Evolutionary conservation across 2,797 vertebrate genomes (phyloP).

Genomic region (Sebastes kiyomatsui): DNA sequence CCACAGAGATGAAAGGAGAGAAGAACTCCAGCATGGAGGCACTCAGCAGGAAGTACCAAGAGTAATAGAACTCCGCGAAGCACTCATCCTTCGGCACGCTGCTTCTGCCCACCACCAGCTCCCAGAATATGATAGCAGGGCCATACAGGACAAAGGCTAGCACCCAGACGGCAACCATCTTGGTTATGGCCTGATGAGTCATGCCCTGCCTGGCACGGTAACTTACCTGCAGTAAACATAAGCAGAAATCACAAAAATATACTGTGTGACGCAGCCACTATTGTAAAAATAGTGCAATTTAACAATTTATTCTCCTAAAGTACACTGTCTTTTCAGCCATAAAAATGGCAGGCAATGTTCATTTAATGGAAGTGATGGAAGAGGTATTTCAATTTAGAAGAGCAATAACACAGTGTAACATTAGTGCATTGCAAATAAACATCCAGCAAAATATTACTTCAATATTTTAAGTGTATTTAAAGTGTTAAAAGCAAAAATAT

Average conservation of each 20-base stretch:
- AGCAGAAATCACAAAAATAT: conserved; percentile 41
- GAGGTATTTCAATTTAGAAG: not conserved
- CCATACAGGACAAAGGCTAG: conserved; percentile 89
- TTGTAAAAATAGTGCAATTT: not conserved
- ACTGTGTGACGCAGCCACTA: not conserved
- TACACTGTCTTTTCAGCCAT: not conserved
- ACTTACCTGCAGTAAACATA: conserved; percentile 82
- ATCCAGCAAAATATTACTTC: not conserved
- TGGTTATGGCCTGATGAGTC: conserved; percentile 75
- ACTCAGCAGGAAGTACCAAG: conserved; percentile 83
- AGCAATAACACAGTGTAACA: not conserved
- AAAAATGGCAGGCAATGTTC: not conserved
- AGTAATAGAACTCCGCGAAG: conserved; percentile 82
- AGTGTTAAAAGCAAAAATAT: not conserved
- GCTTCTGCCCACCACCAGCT: conserved; percentile 71
- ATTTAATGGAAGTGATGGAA: not conserved
- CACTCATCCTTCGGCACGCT: conserved; percentile 72
- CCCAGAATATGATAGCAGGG: conserved; percentile 87
- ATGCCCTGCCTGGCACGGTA: conserved; percentile 85
- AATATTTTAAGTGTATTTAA: not conserved
- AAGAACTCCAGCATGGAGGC: conserved; percentile 90
- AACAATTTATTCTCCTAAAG: not conserved
- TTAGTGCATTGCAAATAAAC: not conserved
- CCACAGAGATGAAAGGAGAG: conserved; percentile 85
- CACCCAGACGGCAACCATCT: conserved; percentile 88